Conservation (phyloP, 2,888 invertebrate genomes). For the Salpingus planirostris region DNA sequence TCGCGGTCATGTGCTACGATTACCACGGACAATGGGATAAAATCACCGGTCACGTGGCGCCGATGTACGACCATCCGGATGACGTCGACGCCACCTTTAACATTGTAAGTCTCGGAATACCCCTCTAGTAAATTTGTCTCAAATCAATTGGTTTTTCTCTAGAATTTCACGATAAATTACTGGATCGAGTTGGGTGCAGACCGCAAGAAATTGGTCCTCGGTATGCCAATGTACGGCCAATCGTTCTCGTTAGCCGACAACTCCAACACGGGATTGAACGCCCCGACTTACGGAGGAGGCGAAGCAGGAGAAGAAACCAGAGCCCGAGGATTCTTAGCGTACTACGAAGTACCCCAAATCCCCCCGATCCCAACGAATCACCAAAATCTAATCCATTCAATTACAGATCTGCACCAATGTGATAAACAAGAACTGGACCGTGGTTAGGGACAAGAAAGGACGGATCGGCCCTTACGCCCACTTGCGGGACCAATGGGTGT, state of each 20-base stretch:
- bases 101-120: conserved; percentile 56
- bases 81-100: conserved; percentile 71
- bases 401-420: conserved; percentile 76
- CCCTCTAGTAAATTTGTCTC: too few relatives aligned
- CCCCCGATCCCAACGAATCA: too few relatives aligned
- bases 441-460: conserved; percentile 64
- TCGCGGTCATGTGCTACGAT: conserved; percentile 86
- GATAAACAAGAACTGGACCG: conserved; percentile 64
- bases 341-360: conserved; percentile 61
- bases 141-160: conserved; percentile 17
- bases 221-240: conserved; percentile 84
- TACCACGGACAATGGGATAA: conserved; percentile 91
- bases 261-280: conserved; percentile 58
- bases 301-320: conserved; percentile 83
- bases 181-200: conserved; percentile 79
- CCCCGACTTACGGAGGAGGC: conserved; percentile 75
- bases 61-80: conserved; percentile 70
- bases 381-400: too few relatives aligned
- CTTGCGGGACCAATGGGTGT: conserved; percentile 82
- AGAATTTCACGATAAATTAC: conserved; percentile 82
- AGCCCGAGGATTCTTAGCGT: conserved; percentile 79
- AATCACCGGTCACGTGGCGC: conserved; percentile 81
- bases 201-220: conserved; percentile 70
- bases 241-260: conserved; percentile 71
- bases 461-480: conserved; percentile 85